These are phyloP conservation scores for Acleris holmiana DNA, from an alignment of 2,888 invertebrate genomes.

Conservation along the genomic window DNA sequence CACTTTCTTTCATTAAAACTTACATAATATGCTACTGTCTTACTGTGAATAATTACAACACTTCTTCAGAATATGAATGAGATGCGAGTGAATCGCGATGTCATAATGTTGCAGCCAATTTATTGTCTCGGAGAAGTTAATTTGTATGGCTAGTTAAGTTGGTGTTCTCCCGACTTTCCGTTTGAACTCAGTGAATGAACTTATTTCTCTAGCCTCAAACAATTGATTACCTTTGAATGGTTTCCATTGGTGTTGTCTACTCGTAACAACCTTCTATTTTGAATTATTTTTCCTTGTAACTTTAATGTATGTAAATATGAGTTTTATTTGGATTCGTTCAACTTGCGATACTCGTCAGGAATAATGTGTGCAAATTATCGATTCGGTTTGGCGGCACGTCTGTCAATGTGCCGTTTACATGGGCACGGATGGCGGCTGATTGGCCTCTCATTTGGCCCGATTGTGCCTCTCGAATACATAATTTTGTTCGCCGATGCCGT, in stretches of 20 bases:
- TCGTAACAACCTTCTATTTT: too few species aligned
- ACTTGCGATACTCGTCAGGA: conserved; percentile 15
- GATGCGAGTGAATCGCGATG: conserved; percentile 36
- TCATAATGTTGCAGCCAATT: conserved; percentile 34
- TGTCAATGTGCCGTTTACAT: conserved; percentile 60
- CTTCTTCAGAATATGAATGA: conserved; percentile 53
- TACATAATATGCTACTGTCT: conserved; percentile 59
- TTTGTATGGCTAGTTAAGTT: conserved; percentile 14
- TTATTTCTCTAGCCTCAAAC: conserved; percentile 20
- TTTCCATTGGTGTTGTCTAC: background rate
- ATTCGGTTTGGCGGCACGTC: conserved; percentile 67
- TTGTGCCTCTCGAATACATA: conserved; percentile 79
- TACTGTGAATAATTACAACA: conserved; percentile 60
- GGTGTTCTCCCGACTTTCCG: conserved; percentile 8
- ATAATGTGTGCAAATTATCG: conserved; percentile 57
- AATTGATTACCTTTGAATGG: conserved; percentile 19
- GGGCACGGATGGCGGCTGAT: conserved; percentile 65
- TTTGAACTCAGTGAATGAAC: conserved; percentile 24
- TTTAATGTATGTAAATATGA: background rate
- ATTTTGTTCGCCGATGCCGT: conserved; percentile 65
- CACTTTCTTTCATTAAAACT: conserved; percentile 68
- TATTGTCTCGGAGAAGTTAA: conserved; percentile 16
- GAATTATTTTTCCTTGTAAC: too few species aligned
- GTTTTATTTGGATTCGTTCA: conserved; percentile 8
- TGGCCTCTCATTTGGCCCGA: conserved; percentile 79